These are phyloP conservation scores for Tapera naevia DNA, from an alignment of 2,797 vertebrate genomes.

Conservation along the genomic window DNA sequence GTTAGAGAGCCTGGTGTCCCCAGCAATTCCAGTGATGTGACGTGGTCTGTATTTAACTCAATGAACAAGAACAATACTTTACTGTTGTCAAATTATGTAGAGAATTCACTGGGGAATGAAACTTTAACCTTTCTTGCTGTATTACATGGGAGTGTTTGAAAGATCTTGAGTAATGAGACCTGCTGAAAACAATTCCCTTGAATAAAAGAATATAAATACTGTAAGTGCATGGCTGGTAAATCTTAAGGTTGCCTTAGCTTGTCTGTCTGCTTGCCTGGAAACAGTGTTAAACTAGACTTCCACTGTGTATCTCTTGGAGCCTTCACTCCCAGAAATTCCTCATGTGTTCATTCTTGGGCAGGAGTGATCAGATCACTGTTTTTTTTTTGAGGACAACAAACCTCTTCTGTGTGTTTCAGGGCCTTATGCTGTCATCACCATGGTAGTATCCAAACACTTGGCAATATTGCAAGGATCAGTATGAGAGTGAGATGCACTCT, in stretches of 20 bases:
- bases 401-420: not conserved
- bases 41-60: not conserved
- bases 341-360: not conserved
- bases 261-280: not conserved
- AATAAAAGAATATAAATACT: not conserved
- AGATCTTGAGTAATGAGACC: conserved; percentile 19
- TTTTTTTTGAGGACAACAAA: not conserved
- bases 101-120: not conserved
- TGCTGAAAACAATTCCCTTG: conserved; percentile 17
- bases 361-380: not conserved
- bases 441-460: not conserved
- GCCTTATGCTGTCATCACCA: rapidly evolving
- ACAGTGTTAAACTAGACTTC: not conserved
- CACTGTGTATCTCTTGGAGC: not conserved
- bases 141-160: not conserved
- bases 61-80: not conserved
- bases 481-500: not conserved
- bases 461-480: not conserved
- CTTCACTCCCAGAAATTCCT: not conserved
- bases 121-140: not conserved
- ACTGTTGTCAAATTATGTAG: not conserved
- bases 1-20: not conserved
- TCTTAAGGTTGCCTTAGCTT: not conserved
- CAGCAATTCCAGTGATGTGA: not conserved
- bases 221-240: not conserved